Evolutionary conservation across 2,888 invertebrate genomes (phyloP).

Genomic region (Ligdia adustata): DNA sequence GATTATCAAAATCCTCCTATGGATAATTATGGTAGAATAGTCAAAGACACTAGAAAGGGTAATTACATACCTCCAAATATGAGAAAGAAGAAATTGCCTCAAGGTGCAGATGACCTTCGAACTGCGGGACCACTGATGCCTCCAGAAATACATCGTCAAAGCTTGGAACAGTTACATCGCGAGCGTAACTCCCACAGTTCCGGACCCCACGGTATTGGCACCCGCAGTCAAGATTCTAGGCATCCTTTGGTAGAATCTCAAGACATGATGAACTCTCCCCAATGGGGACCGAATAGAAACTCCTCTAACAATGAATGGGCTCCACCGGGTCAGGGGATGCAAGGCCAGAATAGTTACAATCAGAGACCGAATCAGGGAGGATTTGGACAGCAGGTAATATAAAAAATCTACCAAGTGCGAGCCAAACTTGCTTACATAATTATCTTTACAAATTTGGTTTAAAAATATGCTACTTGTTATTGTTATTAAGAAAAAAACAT

Average conservation of each 20-base stretch:
- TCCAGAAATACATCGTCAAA: neutral
- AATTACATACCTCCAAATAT: conserved; percentile 2
- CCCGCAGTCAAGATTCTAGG: neutral
- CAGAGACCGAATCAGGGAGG: conserved; percentile 12
- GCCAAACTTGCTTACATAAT: no score
- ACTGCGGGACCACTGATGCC: conserved; percentile 1
- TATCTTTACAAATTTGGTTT: no score
- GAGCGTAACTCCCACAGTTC: conserved; percentile 1
- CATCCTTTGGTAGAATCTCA: conserved; percentile 1
- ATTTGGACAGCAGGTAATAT: conserved; percentile 14
- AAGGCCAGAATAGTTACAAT: conserved; percentile 6
- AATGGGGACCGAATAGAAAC: conserved; percentile 9
- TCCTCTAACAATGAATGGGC: conserved; percentile 6
- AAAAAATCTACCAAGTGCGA: no score
- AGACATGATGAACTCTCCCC: neutral
- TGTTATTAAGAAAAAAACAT: no score
- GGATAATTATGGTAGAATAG: conserved; percentile 5
- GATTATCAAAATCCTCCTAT: conserved; percentile 32
- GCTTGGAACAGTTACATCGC: neutral
- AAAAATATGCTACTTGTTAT: no score
- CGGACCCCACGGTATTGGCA: neutral
- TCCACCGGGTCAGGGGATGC: conserved; percentile 4
- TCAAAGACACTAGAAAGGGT: conserved; percentile 3
- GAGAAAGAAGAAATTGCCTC: neutral
- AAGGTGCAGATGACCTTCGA: no score